Evolutionary conservation across 2,888 invertebrate species (phyloP).

Genomic region (Eueremaeus valkanovi): DNA sequence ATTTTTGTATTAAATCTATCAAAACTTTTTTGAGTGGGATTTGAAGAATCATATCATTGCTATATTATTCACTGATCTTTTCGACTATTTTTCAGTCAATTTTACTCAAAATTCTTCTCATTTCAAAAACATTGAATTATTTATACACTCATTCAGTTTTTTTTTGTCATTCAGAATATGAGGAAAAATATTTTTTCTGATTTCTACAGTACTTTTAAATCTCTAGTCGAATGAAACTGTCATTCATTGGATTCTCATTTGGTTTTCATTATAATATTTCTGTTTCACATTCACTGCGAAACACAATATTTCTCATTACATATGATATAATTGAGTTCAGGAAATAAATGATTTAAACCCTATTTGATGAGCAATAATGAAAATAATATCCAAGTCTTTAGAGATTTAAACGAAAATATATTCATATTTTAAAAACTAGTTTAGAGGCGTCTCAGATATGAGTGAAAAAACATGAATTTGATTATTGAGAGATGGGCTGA

Average conservation of each 20-base stretch:
- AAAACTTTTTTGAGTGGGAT: neutral
- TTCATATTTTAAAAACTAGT: neutral
- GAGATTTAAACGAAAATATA: neutral
- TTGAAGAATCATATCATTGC: neutral
- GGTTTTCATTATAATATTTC: neutral
- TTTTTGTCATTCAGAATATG: slow-evolving; percentile 2
- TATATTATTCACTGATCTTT: neutral
- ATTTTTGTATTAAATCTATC: neutral
- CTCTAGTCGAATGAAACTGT: neutral
- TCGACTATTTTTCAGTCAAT: neutral
- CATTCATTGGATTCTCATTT: neutral
- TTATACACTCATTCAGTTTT: neutral
- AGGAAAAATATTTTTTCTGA: neutral
- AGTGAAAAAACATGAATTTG: neutral
- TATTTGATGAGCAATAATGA: neutral
- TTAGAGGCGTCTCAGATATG: neutral
- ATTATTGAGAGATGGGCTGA: neutral
- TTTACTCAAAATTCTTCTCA: neutral
- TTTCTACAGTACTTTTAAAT: neutral
- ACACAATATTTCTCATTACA: neutral
- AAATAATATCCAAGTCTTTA: neutral
- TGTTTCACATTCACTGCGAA: neutral
- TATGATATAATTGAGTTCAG: neutral
- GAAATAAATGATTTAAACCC: neutral
- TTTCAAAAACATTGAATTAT: neutral